These are phyloP conservation scores for Cepaea nemoralis DNA, from an alignment of 1,140 invertebrate species.

Conservation along the genomic window DNA sequence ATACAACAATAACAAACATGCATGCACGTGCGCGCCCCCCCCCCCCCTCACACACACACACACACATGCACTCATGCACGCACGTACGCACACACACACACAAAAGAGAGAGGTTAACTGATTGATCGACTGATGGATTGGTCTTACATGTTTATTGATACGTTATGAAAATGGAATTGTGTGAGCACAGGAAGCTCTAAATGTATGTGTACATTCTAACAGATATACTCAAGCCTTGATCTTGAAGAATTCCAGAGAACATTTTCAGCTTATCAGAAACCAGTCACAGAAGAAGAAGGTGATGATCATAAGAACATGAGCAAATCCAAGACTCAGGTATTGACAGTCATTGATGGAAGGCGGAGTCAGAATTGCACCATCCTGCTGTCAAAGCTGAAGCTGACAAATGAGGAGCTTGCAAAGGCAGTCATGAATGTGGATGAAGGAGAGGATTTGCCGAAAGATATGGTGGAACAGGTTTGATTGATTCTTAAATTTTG, in stretches of 20 bases:
- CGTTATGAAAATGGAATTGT: no score
- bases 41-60: no score
- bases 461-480: constrained; percentile 97
- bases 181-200: not conserved
- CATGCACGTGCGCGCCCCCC: no score
- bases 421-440: constrained; percentile 95
- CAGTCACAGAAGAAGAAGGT: constrained; percentile 74
- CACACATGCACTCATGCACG: no score
- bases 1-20: no score
- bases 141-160: no score
- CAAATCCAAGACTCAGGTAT: constrained; percentile 76
- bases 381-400: constrained; percentile 93
- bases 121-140: no score
- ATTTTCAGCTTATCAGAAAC: constrained; percentile 95
- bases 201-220: not conserved
- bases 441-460: constrained; percentile 89
- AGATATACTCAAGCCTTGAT: constrained; percentile 77
- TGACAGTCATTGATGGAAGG: constrained; percentile 90
- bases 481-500: not conserved
- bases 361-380: constrained; percentile 98
- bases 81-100: no score
- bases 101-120: no score
- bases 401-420: constrained; percentile 93
- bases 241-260: constrained; percentile 92
- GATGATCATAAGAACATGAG: constrained; percentile 73